Conservation (phyloP, 2,888 invertebrate genomes). For the Spicauda simplicius region DNA sequence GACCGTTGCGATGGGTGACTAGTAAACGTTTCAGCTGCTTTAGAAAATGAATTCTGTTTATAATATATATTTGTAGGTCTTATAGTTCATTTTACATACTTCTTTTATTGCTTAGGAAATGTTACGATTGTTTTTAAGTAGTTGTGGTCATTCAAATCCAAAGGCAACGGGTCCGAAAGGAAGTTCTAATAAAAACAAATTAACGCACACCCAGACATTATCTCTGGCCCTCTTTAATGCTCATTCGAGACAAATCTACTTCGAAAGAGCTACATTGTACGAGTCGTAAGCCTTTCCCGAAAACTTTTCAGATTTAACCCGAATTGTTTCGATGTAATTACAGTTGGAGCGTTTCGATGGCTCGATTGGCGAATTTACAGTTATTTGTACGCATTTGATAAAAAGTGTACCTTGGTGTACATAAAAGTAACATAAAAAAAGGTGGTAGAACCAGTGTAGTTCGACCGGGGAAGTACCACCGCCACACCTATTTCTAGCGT, state of each 20-base stretch:
- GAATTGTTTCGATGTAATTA: constrained; percentile 16
- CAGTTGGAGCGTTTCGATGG: background rate
- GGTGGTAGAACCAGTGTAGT: too few relatives aligned
- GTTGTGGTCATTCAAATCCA: too few relatives aligned
- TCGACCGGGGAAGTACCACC: too few relatives aligned
- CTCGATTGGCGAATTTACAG: background rate
- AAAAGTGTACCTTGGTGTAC: background rate
- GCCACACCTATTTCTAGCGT: too few relatives aligned
- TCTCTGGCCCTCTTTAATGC: background rate
- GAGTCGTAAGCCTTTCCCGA: constrained; percentile 3
- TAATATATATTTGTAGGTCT: too few relatives aligned
- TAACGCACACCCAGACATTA: background rate
- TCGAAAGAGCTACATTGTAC: background rate
- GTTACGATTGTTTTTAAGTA: too few relatives aligned
- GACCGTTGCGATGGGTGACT: too few relatives aligned
- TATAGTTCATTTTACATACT: too few relatives aligned
- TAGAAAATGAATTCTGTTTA: too few relatives aligned
- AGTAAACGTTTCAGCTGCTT: too few relatives aligned
- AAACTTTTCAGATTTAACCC: constrained; percentile 11
- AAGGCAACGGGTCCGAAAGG: background rate
- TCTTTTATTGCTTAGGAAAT: too few relatives aligned
- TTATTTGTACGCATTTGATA: background rate
- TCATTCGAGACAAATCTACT: constrained; percentile 3
- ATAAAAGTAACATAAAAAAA: too few relatives aligned
- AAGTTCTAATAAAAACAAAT: background rate